Evolutionary conservation across 37 sponge, comb jelly and placozoan genomes (phyloP), one percentile per base, ranked within the genome.

Genomic region (Geodia barretti): DNA sequence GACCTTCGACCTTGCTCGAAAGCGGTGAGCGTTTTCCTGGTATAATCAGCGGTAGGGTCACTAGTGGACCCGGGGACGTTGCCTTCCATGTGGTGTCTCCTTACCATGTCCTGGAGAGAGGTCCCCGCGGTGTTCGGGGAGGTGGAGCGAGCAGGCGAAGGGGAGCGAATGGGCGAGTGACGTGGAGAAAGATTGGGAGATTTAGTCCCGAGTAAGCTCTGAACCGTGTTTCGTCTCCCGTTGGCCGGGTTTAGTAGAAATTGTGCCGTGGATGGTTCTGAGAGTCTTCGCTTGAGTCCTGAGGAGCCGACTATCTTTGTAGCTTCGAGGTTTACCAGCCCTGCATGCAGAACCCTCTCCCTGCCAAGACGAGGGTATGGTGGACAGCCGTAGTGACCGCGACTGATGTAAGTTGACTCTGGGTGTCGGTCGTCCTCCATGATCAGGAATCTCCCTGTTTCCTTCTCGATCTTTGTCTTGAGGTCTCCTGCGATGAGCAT

Each of bases 321-420:
- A 21, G 68, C 30, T 20, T 68, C 9, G 19, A 83, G 75, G 42
- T 26, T 42, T 65, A 73, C 68, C 21, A 88, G 73, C 0, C 83
- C 67, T 25, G 78, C 38, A 0, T 61, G 69, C 23, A 88, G 64
- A n/a, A 82, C 64, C 29, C 73, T 33, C 8, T 76, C 72, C 58
- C 78, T 29, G 4, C 62, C 58, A 23, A 58, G 0, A 0, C 59
- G 31, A 21, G 88, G 59, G 40, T 58, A 88, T 26, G 62, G 62
- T 0, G 64, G n/a, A 61, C 83, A 82, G n/a, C 88, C 88, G 32
- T 88, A 88, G 73, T 88, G 88, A 0, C 28, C 41, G 32, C 83
- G 41, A 1, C 77, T 67, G 62, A 88, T 70, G 64, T 64, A 88
- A 29, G 77, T 83, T 43, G 43, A 72, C 30, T 20, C n/a, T 59